Evolutionary conservation across 1,140 invertebrate genomes (phyloP), one percentile per base, ranked within the genome.

Genomic region (Magallana gigas): DNA sequence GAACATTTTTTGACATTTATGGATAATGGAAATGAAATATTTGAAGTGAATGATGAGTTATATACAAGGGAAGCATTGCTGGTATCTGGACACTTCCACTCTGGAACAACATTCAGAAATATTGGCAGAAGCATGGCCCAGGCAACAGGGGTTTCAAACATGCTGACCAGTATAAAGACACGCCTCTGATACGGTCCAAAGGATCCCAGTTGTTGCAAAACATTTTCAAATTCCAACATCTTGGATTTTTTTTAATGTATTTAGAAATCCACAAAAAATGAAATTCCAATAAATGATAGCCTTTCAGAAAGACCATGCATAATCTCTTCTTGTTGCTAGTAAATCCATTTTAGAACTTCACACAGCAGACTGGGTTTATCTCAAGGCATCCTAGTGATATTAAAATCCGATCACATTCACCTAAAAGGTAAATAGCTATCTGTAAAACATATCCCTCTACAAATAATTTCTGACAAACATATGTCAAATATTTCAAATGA

Each of bases 41-140:
- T 76, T 76, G 18, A 36, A 8, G 2, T 29, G 3, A 14, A 23
- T 36, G 68, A 76, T 8, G 64, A 82, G 1, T 82, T 82, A 14
- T 82, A 57, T 11, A 2, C 12, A 12, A 29, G 18, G 12, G 68
- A 12, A 8, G 23, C 23, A 29, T 29, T 76, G 36, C 18, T 23
- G 68, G 11, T 0, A 5, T 76, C 68, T 76, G 23, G 2, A 36
- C 68, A 76, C 7, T 29, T 62, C 88, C 88, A 91, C 12, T 87
- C 80, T 29, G 91, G 90, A 9, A 76, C 89, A 56, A 90, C 88
- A 84, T 89, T 87, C 0, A 90, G 88, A 57, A 94, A 91, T 29
- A 94, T 89, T 1, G 93, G 93, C 12, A 93, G 84, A 8, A 94
- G 87, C 93, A 94, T 93, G 16, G 92, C 92, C 92, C 93, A 93